Percentiles rank a stretch among this genome's conserved stretches.
Conservation (phyloP, 2,797 vertebrate genomes). For the Pangasius larnaudii region DNA sequence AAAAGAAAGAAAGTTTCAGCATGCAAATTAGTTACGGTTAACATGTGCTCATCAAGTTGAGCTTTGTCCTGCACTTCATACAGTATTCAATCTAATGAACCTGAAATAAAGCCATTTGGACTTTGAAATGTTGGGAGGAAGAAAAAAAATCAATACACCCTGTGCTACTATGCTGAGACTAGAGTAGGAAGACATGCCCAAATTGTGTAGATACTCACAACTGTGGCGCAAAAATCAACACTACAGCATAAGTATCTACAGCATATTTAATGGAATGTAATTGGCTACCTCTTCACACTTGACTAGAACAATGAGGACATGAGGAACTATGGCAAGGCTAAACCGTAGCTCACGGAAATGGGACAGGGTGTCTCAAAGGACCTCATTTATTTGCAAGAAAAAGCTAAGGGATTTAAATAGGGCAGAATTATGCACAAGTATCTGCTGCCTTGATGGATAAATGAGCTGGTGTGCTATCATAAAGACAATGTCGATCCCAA, state of each 20-base stretch:
- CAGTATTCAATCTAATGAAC: not conserved
- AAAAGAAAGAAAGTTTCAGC: too few relatives aligned
- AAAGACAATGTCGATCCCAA: not conserved
- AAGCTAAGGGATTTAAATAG: conserved; percentile 70
- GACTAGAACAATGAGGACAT: conserved; percentile 29
- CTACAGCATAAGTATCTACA: not conserved
- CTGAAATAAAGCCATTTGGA: conserved; percentile 1
- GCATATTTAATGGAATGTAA: conserved; percentile 6
- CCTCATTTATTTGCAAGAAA: conserved; percentile 66
- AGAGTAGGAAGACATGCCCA: not conserved
- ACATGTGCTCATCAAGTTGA: not conserved
- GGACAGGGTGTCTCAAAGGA: conserved; percentile 68
- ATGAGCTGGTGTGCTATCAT: not conserved
- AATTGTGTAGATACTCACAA: not conserved
- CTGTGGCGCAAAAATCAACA: not conserved
- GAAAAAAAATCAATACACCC: not conserved
- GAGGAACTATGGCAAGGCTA: conserved; percentile 46
- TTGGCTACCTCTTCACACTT: conserved; percentile 39
- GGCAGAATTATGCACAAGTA: conserved; percentile 61
- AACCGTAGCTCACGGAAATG: conserved; percentile 66
- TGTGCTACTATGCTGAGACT: not conserved
- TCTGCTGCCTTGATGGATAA: conserved; percentile 17
- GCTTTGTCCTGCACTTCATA: not conserved
- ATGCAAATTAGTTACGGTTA: conserved; percentile 19
- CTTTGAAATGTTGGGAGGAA: not conserved